phyloP scores from a whole-genome alignment of 92 coral and sea anemone genomes.

The Desmophyllum pertusum region DNA sequence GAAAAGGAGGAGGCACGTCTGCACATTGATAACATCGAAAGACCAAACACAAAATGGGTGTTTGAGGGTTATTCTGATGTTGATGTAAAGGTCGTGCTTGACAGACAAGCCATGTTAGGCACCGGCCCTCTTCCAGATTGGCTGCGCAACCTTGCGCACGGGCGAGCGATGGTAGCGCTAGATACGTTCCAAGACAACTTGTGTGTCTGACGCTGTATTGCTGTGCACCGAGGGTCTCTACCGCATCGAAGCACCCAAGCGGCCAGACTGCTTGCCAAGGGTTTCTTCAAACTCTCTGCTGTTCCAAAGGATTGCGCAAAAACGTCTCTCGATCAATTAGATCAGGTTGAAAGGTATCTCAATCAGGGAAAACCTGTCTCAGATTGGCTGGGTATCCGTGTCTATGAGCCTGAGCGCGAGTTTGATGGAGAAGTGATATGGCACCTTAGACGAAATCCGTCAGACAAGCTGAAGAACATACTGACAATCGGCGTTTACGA shows the following conservation, averaged over 20 bases:
- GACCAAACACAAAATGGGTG: too few species aligned
- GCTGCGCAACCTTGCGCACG: conserved; percentile 1
- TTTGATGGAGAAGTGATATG: not conserved
- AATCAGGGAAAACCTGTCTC: too few species aligned
- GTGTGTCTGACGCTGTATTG: not conserved
- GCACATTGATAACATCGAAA: too few species aligned
- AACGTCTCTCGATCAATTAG: too few species aligned
- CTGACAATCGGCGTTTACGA: not conserved
- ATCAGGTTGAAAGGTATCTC: too few species aligned
- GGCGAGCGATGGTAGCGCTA: not conserved
- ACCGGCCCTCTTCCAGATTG: not conserved
- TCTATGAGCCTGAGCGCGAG: not conserved
- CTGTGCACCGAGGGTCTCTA: not conserved
- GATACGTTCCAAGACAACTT: not conserved
- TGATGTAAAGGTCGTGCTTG: not conserved
- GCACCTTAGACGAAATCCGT: not conserved
- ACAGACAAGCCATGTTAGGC: not conserved
- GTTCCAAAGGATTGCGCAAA: not conserved
- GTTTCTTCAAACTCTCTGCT: not conserved
- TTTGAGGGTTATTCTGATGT: too few species aligned
- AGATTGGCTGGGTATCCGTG: too few species aligned
- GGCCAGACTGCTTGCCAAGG: not conserved
- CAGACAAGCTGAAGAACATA: not conserved
- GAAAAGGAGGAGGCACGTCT: too few species aligned
- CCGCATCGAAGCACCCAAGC: not conserved